Evolutionary conservation across 2,888 invertebrate species (phyloP).

Genomic region (Drosophila setosimentum): DNA sequence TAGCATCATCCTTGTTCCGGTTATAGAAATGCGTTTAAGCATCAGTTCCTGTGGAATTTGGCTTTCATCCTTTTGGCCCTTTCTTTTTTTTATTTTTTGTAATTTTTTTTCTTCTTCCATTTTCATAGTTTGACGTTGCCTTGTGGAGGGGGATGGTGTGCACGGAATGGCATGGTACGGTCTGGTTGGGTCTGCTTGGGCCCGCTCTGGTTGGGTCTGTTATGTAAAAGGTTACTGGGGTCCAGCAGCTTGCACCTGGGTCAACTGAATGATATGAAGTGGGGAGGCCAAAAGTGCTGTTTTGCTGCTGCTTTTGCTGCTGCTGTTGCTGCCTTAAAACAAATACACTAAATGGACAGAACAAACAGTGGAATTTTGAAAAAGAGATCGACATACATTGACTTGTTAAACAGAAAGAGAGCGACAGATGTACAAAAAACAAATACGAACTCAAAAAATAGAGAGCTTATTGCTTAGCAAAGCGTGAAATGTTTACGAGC

Average conservation of each 20-base stretch:
- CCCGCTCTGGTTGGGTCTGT: neutral
- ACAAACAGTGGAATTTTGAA: slow-evolving; percentile 51
- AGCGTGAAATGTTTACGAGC: slow-evolving; percentile 82
- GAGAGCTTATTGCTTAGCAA: slow-evolving; percentile 76
- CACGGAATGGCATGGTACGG: neutral
- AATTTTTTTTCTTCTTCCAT: slow-evolving; percentile 18
- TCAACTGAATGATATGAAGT: slow-evolving; percentile 28
- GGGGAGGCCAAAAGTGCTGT: slow-evolving; percentile 20
- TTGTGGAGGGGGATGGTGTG: neutral
- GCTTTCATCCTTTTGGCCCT: slow-evolving; percentile 57
- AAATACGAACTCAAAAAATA: slow-evolving; percentile 6
- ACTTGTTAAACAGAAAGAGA: neutral
- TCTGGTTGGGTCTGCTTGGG: neutral
- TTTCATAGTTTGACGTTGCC: slow-evolving; percentile 22
- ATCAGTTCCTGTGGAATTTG: slow-evolving; percentile 67
- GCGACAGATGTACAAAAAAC: neutral
- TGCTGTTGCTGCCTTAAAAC: slow-evolving; percentile 52
- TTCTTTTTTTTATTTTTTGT: slow-evolving; percentile 16
- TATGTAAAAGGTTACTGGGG: neutral
- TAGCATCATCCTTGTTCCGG: slow-evolving; percentile 74
- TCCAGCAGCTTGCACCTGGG: slow-evolving; percentile 41
- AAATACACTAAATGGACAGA: slow-evolving; percentile 71
- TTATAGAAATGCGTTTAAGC: slow-evolving; percentile 75
- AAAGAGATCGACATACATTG: slow-evolving; percentile 34
- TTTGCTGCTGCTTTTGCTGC: neutral